These are phyloP conservation scores for Drosophila ezoana DNA, from an alignment of 2,888 invertebrate genomes.

Conservation along the genomic window DNA sequence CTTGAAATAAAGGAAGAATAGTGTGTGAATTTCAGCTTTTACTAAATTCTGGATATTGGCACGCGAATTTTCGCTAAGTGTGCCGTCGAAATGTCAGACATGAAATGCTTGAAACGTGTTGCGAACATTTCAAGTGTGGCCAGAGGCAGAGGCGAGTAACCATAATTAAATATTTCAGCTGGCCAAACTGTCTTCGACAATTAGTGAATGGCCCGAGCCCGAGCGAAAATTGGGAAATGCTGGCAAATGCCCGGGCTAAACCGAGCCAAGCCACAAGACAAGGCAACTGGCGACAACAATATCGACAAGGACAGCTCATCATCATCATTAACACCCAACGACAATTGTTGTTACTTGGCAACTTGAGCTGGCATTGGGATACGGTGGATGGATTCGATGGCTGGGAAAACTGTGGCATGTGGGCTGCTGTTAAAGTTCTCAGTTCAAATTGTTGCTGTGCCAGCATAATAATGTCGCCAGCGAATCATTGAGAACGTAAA, in stretches of 20 bases:
- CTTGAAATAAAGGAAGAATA: too few species aligned
- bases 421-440: slow-evolving; percentile 39
- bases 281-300: slow-evolving; percentile 7
- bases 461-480: slow-evolving; percentile 73
- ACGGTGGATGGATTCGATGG: too few species aligned
- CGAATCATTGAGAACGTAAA: slow-evolving; percentile 69
- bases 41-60: too few species aligned
- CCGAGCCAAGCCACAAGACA: slow-evolving; percentile 27
- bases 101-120: slow-evolving; percentile 9
- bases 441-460: slow-evolving; percentile 64
- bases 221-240: slow-evolving; percentile 16
- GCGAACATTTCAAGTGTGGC: slow-evolving; percentile 15
- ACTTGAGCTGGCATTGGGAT: slow-evolving; percentile 34
- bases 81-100: background rate
- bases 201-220: slow-evolving; percentile 55
- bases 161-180: slow-evolving; percentile 73
- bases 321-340: slow-evolving; percentile 67
- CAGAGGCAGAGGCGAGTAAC: slow-evolving; percentile 34
- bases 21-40: too few species aligned
- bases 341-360: slow-evolving; percentile 56
- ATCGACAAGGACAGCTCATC: slow-evolving; percentile 52
- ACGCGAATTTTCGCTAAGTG: background rate
- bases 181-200: slow-evolving; percentile 53
- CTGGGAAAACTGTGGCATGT: slow-evolving; percentile 26
- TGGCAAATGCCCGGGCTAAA: slow-evolving; percentile 5